These are phyloP conservation scores for Pteromalus puparum DNA, from an alignment of 1,140 invertebrate species.

Conservation along the genomic window DNA sequence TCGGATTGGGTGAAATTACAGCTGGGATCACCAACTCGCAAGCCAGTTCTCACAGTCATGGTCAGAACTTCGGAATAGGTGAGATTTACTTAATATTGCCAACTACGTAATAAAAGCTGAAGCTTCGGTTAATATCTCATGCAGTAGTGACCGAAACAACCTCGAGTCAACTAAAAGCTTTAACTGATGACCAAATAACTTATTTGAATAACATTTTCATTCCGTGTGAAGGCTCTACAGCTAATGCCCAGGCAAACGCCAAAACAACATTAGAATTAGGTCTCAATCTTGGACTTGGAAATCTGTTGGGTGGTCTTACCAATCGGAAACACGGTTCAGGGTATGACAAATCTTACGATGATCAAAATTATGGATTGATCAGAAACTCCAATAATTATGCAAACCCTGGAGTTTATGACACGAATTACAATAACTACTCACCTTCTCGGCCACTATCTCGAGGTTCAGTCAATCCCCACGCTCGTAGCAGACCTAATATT, in stretches of 20 bases:
- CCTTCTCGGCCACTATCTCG: no score
- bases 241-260: background rate
- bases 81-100: background rate
- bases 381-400: no score
- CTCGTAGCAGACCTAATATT: background rate
- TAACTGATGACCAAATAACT: no score
- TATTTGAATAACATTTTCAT: background rate
- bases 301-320: background rate
- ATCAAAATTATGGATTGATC: no score
- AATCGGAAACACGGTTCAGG: background rate
- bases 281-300: background rate
- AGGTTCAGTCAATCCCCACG: background rate
- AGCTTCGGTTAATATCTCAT: background rate
- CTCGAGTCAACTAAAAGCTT: no score
- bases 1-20: background rate
- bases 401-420: no score
- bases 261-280: background rate
- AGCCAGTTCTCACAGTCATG: background rate
- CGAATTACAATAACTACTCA: background rate
- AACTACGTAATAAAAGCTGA: background rate
- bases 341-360: background rate
- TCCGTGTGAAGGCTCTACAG: background rate
- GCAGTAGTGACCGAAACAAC: background rate
- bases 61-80: background rate
- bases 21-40: background rate